Base-by-base conservation (phyloP, 2,888 invertebrate genomes). In the Zeuzera pyrina region DNA sequence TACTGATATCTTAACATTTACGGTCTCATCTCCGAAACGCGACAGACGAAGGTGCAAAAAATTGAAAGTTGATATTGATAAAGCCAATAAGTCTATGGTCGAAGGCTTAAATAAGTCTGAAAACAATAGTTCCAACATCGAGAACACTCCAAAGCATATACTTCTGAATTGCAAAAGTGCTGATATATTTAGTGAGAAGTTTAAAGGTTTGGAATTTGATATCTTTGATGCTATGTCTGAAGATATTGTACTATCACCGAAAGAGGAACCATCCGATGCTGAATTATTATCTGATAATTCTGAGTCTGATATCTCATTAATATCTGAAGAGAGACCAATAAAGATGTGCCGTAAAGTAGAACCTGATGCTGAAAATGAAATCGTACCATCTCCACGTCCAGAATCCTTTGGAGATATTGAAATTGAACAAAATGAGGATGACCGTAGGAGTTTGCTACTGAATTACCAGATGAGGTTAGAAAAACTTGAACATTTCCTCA, bases 361-460 rank as follows among this genome's bases (percentile, higher is more conserved):
- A 41, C 29, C 41, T 2, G 45, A 33, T 3, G 42, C 47, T 14
- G 49, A 63, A 2, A 52, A 49, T 12, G 51, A 49, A 4, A 29
- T 53, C 1, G 41, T 58, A 1, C 64, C 60, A 0, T 70, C 78
- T 0, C 42, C 49, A 0, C 69, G 69, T 1, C 63, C 70, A 0
- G 83, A 79, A 32, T 79, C 81, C 0, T 83, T 83, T 30, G 65
- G 51, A 1, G 79, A 79, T 25, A 59, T 83, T 1, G 79, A 79
- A 47, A 22, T 69, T 0, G 78, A 76, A 7, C 63, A 56, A 21
- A 77, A 62, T 32, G 79, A 81, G 15, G 72, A 73, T 19, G 70
- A 77, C 31, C 43, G 73, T 3, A 38, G 63, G 2, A 53, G 49
- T 3, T 39, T 78, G 15, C 55, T 83, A 0, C 34, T 61, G 0